Evolutionary conservation across 30 jellyfish, hydroid and myxozoan species (phyloP), one percentile per base, ranked within the genome.

Genomic region (Clytia hemisphaerica): DNA sequence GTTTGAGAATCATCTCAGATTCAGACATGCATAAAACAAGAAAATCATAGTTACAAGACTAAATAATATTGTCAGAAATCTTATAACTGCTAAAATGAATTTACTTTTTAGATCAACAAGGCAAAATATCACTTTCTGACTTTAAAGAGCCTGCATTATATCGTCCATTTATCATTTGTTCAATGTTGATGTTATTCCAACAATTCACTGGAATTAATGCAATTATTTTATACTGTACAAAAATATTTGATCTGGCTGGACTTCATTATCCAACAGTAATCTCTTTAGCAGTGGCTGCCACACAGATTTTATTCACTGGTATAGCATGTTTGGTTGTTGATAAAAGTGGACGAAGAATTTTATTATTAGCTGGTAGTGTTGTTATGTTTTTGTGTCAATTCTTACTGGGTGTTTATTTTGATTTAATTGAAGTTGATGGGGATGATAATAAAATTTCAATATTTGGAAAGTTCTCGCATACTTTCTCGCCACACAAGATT

Each of bases 201-300:
- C 98, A 89, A 77, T 77, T 89, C 63, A 27, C 93, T 76, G 98
- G 98, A 1, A 76, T 82, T 19, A 89, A 89, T 89, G 98, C 98
- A 31, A 65, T 81, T 36, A 4, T 89, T 44, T 89, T 89, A 59
- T 89, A 79, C 69, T 76, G 83, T 29, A 54, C 92, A 19, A 71
- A 67, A 16, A 89, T 89, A 14, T 82, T 89, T 37, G 15, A 49
- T n/a, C 58, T 71, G 12, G 98, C 98, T 57, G 95, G 95, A 3
- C 36, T 89, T 24, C 24, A 58, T 3, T 62, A 81, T 75, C 76
- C 94, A 15, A 45, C 63, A 6, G 35, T 49, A 44, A 93, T 82
- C 6, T 69, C 98, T 1, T 54, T 75, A 31, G 18, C 61, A 40
- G 85, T 89, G 28, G 85, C 92, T 9, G 34, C 67, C 6, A 68